Percentiles rank a stretch among this genome's conserved stretches.
phyloP scores from a whole-genome alignment of 2,113 vertebrate genomes.

The Cyanoliseus patagonus region DNA sequence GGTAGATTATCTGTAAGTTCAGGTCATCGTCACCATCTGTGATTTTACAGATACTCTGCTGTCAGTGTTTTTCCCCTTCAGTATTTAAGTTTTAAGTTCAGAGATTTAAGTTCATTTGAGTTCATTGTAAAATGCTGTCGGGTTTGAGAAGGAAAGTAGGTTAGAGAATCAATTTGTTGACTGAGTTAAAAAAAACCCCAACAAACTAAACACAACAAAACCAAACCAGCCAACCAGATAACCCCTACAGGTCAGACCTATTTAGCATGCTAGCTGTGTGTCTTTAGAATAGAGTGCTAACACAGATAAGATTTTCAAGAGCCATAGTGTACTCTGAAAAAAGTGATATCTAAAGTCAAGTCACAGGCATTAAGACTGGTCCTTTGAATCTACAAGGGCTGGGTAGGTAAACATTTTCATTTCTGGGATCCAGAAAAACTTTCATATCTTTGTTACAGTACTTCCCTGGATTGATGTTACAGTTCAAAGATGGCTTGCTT shows the following conservation, averaged over 20 bases:
- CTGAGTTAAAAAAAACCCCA: background rate
- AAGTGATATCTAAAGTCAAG: background rate
- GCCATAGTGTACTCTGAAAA: background rate
- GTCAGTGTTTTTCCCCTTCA: background rate
- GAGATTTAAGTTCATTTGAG: conserved; percentile 55
- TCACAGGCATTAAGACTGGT: background rate
- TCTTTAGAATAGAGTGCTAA: background rate
- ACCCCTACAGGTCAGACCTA: background rate
- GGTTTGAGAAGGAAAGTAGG: conserved; percentile 55
- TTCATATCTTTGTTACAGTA: background rate
- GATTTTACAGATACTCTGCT: background rate
- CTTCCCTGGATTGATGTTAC: background rate
- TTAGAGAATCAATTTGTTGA: conserved; percentile 63
- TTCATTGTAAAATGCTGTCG: conserved; percentile 50
- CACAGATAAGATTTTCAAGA: background rate
- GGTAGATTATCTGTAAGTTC: background rate
- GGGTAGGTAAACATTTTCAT: background rate
- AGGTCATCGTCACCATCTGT: background rate
- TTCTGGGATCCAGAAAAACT: background rate
- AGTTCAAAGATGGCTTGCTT: background rate
- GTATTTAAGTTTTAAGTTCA: background rate
- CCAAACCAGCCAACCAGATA: background rate
- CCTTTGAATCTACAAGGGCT: background rate
- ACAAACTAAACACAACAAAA: background rate
- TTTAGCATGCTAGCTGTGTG: background rate